These are phyloP conservation scores for Ptychobarbus kaznakovi DNA, from an alignment of 2,797 vertebrate species.

Conservation along the genomic window DNA sequence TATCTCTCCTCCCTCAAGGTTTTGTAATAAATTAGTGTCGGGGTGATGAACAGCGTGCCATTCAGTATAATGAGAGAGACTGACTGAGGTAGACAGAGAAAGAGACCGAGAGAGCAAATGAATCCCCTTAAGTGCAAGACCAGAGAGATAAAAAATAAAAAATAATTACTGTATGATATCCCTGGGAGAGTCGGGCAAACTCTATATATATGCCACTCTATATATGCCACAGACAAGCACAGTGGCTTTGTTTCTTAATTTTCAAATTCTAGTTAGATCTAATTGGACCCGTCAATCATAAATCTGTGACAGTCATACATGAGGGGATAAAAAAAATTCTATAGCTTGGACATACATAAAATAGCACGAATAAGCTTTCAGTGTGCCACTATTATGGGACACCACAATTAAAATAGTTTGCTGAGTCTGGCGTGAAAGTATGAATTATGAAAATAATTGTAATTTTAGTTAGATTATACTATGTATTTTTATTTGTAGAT, in stretches of 20 bases:
- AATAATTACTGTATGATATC: conserved; percentile 56
- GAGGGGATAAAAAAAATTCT: neutral
- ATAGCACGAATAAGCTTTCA: neutral
- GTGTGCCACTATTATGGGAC: neutral
- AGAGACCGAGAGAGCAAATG: conserved; percentile 34
- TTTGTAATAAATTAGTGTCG: conserved; percentile 71
- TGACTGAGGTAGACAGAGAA: conserved; percentile 50
- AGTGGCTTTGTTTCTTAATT: neutral
- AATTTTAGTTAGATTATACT: neutral
- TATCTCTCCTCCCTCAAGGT: conserved; percentile 68
- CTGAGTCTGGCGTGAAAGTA: neutral
- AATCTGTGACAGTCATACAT: neutral
- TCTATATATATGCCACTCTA: neutral
- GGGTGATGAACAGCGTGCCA: conserved; percentile 67
- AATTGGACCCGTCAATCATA: conserved; percentile 12
- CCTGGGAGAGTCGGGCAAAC: conserved; percentile 30
- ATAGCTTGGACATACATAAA: conserved; percentile 1
- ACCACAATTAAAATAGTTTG: neutral
- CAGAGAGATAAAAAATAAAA: conserved; percentile 42
- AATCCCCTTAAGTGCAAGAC: conserved; percentile 55
- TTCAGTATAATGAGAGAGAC: conserved; percentile 66
- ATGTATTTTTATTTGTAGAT: no score
- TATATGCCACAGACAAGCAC: conserved; percentile 12
- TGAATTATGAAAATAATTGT: neutral
- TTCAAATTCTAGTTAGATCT: neutral